A percentile compares a stretch with the other conserved stretches of the same genome.
Evolutionary conservation across 2,888 invertebrate genomes (phyloP).

Genomic region (Apoda limacodes): DNA sequence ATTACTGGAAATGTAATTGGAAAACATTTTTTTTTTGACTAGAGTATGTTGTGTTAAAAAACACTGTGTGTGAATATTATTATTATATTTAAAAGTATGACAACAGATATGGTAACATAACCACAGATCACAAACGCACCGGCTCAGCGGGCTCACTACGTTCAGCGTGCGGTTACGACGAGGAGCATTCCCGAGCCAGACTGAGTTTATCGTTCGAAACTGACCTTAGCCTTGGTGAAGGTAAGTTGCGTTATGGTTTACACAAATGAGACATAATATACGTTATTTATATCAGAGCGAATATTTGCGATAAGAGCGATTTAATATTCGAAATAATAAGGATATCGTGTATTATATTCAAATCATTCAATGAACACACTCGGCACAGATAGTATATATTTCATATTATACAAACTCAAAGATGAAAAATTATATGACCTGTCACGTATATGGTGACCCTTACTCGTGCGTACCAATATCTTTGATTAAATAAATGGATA

Average conservation of each 20-base stretch:
- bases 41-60: too few relatives aligned
- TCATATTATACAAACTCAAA: too few relatives aligned
- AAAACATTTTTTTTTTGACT: too few relatives aligned
- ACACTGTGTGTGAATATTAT: too few relatives aligned
- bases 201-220: constrained; percentile 41
- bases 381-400: too few relatives aligned
- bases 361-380: too few relatives aligned
- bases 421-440: neutral
- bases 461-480: too few relatives aligned
- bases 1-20: too few relatives aligned
- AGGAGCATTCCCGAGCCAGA: constrained; percentile 51
- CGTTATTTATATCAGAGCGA: neutral
- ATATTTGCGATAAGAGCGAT: neutral
- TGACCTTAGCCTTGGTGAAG: constrained; percentile 51
- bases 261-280: neutral
- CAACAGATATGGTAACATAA: constrained; percentile 16
- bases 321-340: too few relatives aligned
- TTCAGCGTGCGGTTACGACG: constrained; percentile 22
- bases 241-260: constrained; percentile 24
- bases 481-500: too few relatives aligned
- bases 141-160: constrained; percentile 79
- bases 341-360: too few relatives aligned
- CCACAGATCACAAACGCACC: constrained; percentile 80
- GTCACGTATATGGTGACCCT: neutral
- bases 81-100: too few relatives aligned